Base-by-base conservation (phyloP, 1,140 invertebrate genomes). In the Antheraea mylitta region DNA sequence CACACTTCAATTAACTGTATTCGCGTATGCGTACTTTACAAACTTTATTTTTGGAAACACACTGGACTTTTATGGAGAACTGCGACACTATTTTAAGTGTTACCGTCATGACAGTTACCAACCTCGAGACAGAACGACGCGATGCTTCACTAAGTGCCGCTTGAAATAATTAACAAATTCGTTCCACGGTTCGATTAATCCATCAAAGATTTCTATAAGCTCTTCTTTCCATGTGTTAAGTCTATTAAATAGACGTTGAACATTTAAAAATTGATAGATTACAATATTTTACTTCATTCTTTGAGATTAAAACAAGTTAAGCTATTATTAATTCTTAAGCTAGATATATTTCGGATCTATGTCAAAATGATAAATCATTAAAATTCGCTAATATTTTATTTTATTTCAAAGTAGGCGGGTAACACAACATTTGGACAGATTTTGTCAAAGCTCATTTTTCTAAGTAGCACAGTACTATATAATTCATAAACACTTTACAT, bases 151-250 rank as follows among this genome's bases (percentile, higher is more conserved):
- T 70, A 58, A 36, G 63, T 67, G 64, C 68, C 70, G 68, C 60
- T 67, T n/a, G 59, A 70, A 59, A 73, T 76, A 77, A 79, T 82
- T 79, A 82, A 78, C 78, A 74, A 81, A 82, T 83, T 78, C 77
- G 82, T 80, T 83, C 81, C 70, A 73, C 70, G 69, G 65, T 75
- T 75, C 42, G 61, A 69, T 73, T 75, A 71, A 78, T 76, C 66
- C 6, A 67, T 65, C 63, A 18, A 16, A 48, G 66, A 71, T 73
- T 79, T 73, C 66, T 70, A 11, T 63, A 63, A 63, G 30, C 22
- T 63, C 37, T 67, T 67, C n/a, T 42, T 62, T 69, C 37, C 45
- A 8, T 63, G 61, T 63, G 13, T 22, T 30, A 37, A 63, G 9
- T 37, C 11, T n/a, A 36, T 63, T 37, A 63, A 63, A 37, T 63